A percentile compares a stretch with the other conserved stretches of the same genome.
Evolutionary conservation across 2,113 vertebrate genomes (phyloP).

Genomic region (Gavia stellata): DNA sequence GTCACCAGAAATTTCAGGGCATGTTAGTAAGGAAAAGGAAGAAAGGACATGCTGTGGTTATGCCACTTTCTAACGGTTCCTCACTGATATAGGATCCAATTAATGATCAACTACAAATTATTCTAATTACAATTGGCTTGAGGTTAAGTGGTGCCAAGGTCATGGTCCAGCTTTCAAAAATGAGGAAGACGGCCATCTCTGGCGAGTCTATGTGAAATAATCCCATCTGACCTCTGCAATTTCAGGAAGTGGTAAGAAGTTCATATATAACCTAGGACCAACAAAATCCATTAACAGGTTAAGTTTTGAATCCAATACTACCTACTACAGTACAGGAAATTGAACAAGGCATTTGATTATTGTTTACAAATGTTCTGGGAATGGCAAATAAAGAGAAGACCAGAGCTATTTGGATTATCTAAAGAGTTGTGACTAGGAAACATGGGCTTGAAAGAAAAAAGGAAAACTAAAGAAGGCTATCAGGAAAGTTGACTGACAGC

Average conservation of each 20-base stretch:
- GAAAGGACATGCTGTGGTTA: neutral
- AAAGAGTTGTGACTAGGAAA: neutral
- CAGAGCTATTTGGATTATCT: neutral
- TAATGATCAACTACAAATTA: neutral
- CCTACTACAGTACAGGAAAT: neutral
- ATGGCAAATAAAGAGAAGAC: neutral
- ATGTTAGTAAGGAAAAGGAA: neutral
- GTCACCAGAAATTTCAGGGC: neutral
- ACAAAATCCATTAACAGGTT: neutral
- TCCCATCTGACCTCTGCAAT: neutral
- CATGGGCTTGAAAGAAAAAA: neutral
- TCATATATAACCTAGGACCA: neutral
- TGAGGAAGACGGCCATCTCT: neutral
- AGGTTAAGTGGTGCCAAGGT: neutral
- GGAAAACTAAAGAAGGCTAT: neutral
- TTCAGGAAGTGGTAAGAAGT: neutral
- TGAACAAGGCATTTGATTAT: neutral
- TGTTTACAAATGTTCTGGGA: neutral
- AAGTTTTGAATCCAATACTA: neutral
- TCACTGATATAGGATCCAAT: neutral
- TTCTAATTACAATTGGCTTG: neutral
- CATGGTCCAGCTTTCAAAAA: neutral
- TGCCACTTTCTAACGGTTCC: neutral
- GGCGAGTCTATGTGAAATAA: neutral
- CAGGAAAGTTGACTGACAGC: neutral